Evolutionary conservation across 1,140 invertebrate species (phyloP).

Genomic region (Stegodyphus dumicola): DNA sequence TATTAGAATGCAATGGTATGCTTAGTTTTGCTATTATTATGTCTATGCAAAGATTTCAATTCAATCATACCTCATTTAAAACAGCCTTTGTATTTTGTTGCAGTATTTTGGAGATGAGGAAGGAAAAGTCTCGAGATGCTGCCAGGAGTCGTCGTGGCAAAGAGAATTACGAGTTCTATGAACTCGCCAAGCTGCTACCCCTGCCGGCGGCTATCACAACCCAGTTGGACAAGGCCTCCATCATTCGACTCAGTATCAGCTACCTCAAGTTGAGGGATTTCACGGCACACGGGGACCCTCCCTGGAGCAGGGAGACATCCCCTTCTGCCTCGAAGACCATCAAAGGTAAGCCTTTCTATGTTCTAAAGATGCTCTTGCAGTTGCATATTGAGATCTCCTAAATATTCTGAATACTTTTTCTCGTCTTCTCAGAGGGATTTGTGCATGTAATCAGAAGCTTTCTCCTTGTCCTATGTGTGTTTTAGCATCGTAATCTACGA

Average conservation of each 20-base stretch:
- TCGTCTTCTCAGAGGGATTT: no score
- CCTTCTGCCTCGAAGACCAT: not conserved
- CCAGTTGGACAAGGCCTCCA: slow-evolving; percentile 97
- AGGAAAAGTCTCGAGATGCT: slow-evolving; percentile 96
- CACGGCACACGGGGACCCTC: slow-evolving; percentile 92
- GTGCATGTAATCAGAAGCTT: no score
- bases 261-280: slow-evolving; percentile 97
- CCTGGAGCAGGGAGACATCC: slow-evolving; percentile 81
- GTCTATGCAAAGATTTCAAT: no score
- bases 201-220: slow-evolving; percentile 95
- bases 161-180: slow-evolving; percentile 99
- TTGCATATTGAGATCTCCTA: not conserved
- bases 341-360: slow-evolving; percentile 22
- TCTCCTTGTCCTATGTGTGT: no score
- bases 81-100: slow-evolving; percentile 4
- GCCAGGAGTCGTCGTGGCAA: slow-evolving; percentile 93
- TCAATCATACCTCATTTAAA: no score
- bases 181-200: slow-evolving; percentile 96
- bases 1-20: no score
- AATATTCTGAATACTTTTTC: no score
- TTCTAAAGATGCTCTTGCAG: not conserved
- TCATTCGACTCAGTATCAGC: slow-evolving; percentile 96
- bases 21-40: no score
- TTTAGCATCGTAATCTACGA: no score
- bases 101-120: slow-evolving; percentile 89